Evolutionary conservation across 2,797 vertebrate genomes (phyloP).

Genomic region (Ctenopoma multispine): DNA sequence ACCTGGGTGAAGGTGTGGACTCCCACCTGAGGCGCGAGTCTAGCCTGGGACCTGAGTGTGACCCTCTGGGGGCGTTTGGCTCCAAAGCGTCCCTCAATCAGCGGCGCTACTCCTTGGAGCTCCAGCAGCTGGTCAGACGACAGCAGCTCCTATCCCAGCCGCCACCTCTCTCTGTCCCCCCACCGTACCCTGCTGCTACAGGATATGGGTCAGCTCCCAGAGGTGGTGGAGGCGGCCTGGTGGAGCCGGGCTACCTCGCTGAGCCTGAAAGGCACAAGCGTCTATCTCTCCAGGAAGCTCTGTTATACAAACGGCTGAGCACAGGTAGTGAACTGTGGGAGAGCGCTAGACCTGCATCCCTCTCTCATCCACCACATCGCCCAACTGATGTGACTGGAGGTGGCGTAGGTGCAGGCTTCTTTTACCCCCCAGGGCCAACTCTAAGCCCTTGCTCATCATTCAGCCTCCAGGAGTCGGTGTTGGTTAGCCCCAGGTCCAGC

Average conservation of each 20-base stretch:
- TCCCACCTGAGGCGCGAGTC: slow-evolving; percentile 79
- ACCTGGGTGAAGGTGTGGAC: slow-evolving; percentile 78
- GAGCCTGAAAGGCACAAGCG: slow-evolving; percentile 86
- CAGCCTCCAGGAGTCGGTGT: slow-evolving; percentile 87
- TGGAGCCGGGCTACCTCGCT: slow-evolving; percentile 77
- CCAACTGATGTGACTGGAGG: slow-evolving; percentile 70
- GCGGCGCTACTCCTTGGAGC: slow-evolving; percentile 85
- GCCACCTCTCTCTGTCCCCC: slow-evolving; percentile 73
- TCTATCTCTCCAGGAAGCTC: slow-evolving; percentile 87
- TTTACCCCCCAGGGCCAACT: slow-evolving; percentile 79
- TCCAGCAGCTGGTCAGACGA: slow-evolving; percentile 83
- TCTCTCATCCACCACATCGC: slow-evolving; percentile 81
- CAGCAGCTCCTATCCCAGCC: slow-evolving; percentile 86
- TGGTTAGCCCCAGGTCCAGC: slow-evolving; percentile 89
- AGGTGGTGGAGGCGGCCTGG: slow-evolving; percentile 43
- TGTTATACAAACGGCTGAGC: slow-evolving; percentile 87
- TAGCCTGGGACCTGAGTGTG: slow-evolving; percentile 72
- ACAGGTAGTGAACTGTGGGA: slow-evolving; percentile 85
- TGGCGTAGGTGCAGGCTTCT: slow-evolving; percentile 72
- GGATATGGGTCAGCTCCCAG: slow-evolving; percentile 72
- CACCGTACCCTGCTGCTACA: slow-evolving; percentile 64
- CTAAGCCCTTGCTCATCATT: slow-evolving; percentile 88
- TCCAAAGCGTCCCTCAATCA: slow-evolving; percentile 78
- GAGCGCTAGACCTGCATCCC: slow-evolving; percentile 77
- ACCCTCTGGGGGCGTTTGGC: slow-evolving; percentile 68